Conservation (phyloP, 1,140 invertebrate genomes). For the Acromyrmex echinatior region DNA sequence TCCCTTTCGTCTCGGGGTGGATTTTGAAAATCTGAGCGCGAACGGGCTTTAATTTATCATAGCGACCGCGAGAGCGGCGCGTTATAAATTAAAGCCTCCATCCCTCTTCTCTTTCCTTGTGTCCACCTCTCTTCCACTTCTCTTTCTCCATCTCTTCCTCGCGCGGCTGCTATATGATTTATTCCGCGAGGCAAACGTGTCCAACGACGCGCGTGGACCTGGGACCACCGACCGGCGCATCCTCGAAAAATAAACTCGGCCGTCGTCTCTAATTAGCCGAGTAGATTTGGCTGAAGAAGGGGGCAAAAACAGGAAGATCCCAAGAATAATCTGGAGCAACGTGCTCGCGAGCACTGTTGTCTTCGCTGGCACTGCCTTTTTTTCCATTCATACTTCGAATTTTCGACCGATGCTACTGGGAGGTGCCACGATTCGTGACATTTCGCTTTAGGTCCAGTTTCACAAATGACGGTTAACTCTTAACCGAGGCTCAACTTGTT, state of each 20-base stretch:
- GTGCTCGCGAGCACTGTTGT: neutral
- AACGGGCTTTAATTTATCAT: slow-evolving; percentile 55
- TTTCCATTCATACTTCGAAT: neutral
- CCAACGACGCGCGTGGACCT: slow-evolving; percentile 8
- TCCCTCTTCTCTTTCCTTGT: neutral
- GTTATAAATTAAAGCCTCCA: slow-evolving; percentile 59
- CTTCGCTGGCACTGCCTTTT: neutral
- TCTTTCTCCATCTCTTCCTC: neutral
- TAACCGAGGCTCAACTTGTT: too few species aligned
- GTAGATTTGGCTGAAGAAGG: neutral
- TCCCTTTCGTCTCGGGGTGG: neutral
- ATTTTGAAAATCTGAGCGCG: slow-evolving; percentile 55
- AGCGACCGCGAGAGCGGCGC: slow-evolving; percentile 14
- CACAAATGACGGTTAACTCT: too few species aligned
- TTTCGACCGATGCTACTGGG: neutral
- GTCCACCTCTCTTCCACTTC: neutral
- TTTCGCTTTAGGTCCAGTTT: neutral
- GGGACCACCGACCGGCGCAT: slow-evolving; percentile 25
- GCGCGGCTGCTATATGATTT: slow-evolving; percentile 54
- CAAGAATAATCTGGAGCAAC: neutral
- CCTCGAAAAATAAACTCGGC: slow-evolving; percentile 47
- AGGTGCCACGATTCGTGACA: neutral
- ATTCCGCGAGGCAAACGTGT: slow-evolving; percentile 31
- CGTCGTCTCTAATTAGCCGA: slow-evolving; percentile 42
- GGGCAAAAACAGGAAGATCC: neutral